A percentile compares a stretch with the other conserved stretches of the same genome.
These are phyloP conservation scores for Strigops habroptila DNA, from an alignment of 2,113 vertebrate genomes.

Conservation along the genomic window DNA sequence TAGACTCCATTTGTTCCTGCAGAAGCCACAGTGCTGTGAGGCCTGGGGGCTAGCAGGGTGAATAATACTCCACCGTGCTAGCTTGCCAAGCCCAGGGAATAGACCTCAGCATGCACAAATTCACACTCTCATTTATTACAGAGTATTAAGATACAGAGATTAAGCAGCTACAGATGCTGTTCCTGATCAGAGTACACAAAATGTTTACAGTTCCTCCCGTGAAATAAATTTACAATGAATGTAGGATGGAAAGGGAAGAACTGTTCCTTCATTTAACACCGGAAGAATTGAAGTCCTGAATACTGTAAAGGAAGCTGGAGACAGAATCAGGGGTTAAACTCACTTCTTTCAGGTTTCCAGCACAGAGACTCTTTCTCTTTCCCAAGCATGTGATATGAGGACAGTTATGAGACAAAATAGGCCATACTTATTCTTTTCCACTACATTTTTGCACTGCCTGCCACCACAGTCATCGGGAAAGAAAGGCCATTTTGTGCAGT, in stretches of 20 bases:
- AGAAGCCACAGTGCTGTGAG: not conserved
- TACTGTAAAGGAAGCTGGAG: not conserved
- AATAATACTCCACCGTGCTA: not conserved
- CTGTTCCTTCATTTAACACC: not conserved
- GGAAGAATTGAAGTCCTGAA: not conserved
- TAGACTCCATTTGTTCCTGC: not conserved
- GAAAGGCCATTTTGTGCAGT: not conserved
- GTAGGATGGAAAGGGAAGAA: not conserved
- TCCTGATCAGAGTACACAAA: not conserved
- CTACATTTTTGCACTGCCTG: not conserved
- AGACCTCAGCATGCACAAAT: not conserved
- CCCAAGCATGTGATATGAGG: not conserved
- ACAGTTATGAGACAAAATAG: not conserved
- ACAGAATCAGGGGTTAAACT: not conserved
- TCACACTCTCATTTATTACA: not conserved
- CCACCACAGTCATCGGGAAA: not conserved
- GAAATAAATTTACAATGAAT: not conserved
- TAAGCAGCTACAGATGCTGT: not conserved
- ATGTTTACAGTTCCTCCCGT: not conserved
- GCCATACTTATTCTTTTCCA: not conserved
- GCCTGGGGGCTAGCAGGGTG: not conserved
- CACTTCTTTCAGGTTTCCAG: not conserved
- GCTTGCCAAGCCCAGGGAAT: not conserved
- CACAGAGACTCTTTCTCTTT: not conserved
- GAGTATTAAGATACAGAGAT: slow-evolving; percentile 4